Base-by-base conservation (phyloP, 2,888 invertebrate genomes). In the Sphinx pinastri region DNA sequence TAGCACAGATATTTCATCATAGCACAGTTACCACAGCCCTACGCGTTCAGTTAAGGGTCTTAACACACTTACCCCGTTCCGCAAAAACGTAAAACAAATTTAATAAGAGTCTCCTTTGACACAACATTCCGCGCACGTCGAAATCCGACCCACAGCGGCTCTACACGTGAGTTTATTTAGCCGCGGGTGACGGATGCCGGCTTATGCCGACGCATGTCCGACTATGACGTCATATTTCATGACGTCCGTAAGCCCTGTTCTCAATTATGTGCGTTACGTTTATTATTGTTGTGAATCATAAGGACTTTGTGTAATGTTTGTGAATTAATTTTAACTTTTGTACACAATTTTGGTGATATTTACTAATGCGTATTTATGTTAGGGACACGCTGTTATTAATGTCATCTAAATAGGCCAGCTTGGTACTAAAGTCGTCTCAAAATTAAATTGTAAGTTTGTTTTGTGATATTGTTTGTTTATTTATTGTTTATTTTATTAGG, bases 141-240 rank as follows among this genome's bases (percentile, higher is more conserved):
- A 47, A n/a, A 12, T 63, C 57, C 57, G 49, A 19, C 11, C 55
- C 16, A 19, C 19, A 19, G 19, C 13, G 13, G 47, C 47, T 60
- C 47, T 49, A 63, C n/a, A 45, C 0, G 63, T 8, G 63, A 63
- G 63, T 63, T 63, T 63, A 63, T 63, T 63, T 49, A 19, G 47
- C 47, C 47, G 47, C 31, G 31, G 47, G 13, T 63, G 63, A 63
- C 49, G 63, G 47, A 63, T 63, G 63, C 19, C 47, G 19, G 63
- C 63, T 63, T 63, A 63, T 19, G 63, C 63, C 63, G 19, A 63
- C 63, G 63, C 12, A 63, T 63, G 63, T 19, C 19, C 47, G 63
- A 63, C 47, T 63, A 47, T 11, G 13, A 47, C 19, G 63, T 63
- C 12, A 63, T 63, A 63, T 63, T 63, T 63, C 63, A 63, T 63